phyloP scores from a whole-genome alignment of 2,113 vertebrate genomes.

The Vanacampus margaritifer region DNA sequence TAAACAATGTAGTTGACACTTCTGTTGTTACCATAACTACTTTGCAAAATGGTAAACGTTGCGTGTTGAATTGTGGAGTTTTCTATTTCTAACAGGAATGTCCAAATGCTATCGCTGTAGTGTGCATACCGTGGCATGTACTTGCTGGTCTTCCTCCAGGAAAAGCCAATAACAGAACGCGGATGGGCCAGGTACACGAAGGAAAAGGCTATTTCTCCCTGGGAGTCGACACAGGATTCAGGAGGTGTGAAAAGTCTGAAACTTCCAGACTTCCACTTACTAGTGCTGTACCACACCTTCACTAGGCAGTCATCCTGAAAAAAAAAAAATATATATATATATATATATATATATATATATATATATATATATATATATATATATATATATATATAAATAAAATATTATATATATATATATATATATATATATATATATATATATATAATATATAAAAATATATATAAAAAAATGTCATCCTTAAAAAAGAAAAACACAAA shows the following conservation, averaged over 20 bases:
- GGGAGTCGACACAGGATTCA: conserved; percentile 62
- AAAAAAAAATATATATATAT: too few relatives aligned
- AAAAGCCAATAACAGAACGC: conserved; percentile 90
- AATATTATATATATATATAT: too few relatives aligned
- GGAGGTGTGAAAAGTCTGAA: conserved; percentile 73
- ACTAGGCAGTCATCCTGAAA: conserved; percentile 91
- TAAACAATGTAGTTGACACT: not conserved
- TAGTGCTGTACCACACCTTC: conserved; percentile 94
- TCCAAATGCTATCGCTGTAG: not conserved
- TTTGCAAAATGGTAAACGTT: not conserved
- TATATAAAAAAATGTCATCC: too few relatives aligned
- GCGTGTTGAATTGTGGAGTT: not conserved
- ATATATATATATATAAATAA: too few relatives aligned
- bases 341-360: too few relatives aligned
- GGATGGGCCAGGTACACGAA: conserved; percentile 97
- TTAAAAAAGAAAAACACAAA: not conserved
- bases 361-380: too few relatives aligned
- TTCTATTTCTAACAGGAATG: not conserved
- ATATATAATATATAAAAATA: too few relatives aligned
- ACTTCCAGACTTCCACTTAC: conserved; percentile 82
- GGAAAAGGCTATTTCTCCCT: conserved; percentile 85
- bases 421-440: too few relatives aligned
- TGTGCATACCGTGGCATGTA: conserved; percentile 85
- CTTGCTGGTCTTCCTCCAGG: conserved; percentile 98
- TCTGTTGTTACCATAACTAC: not conserved